Evolutionary conservation across 2,888 invertebrate genomes (phyloP), one percentile per base, ranked within the genome.

Genomic region (Platycheirus albimanus): DNA sequence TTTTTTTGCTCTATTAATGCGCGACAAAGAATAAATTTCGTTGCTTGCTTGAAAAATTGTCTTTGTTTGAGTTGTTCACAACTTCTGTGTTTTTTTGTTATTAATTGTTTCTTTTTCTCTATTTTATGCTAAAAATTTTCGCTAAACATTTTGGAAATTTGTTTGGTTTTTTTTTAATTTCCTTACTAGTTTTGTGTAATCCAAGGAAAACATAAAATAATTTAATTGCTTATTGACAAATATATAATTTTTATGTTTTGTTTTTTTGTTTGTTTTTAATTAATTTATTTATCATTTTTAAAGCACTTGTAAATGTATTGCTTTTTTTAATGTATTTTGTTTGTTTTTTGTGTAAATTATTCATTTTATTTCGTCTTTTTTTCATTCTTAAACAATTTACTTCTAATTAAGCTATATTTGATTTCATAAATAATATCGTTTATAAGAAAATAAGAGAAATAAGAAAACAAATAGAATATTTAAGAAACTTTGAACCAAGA

Each of bases 231-330:
- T 72, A 67, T 72, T 52, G 69, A 69, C 72, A 64, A 69, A 69
- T 20, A 36, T 74, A 77, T 76, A 43, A 13, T 51, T 43, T 30
- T n/a, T n/a, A n/a, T 20, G 6, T 47, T n/a, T 36, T 20, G 19
- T 49, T 13, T 8, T 56, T n/a, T n/a, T n/a, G n/a, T n/a, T n/a
- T n/a, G n/a, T n/a, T n/a, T n/a, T 63, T 45, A 43, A 20, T 63
- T 45, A 17, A 49, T 72, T 61, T 75, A 54, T 70, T 75, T 69
- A 63, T 78, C 67, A 52, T 52, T 75, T 78, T 84, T 84, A 84
- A 84, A 84, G 84, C 84, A 84, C 84, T 84, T 84, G 84, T 79
- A 84, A 84, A 84, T 75, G 74, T 84, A 84, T 84, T 84, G 84
- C 84, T 84, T 84, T 66, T 72, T 77, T 63, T 64, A n/a, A 19